Evolutionary conservation across 2,113 vertebrate genomes (phyloP), one percentile per base, ranked within the genome.

Genomic region (Sakesphorus luctuosus): DNA sequence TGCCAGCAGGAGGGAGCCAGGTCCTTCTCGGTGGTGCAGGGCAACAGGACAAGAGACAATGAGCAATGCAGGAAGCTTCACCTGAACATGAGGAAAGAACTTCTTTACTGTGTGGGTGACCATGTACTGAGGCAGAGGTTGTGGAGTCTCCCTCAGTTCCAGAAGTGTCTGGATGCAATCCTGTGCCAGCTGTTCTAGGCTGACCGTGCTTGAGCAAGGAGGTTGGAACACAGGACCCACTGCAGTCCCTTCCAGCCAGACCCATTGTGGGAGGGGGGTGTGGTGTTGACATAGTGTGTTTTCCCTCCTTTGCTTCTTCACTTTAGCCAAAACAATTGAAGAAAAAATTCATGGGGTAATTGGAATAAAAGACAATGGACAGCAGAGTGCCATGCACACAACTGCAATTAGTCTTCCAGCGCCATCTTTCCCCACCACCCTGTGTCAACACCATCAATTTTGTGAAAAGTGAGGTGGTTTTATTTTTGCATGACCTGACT

Each of bases 361-460:
- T 1, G 3, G 36, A 50, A 15, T 2, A 23, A n/a, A 62, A 26
- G 20, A 8, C 11, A 26, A 66, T n/a, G 55, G 31, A 6, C 1
- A 29, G 21, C 6, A 20, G 9, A 17, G 8, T 3, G 14, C 33
- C 18, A 14, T 10, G 18, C 7, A 10, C 3, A 1, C 17, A 40
- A 5, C 19, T 6, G 17, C 35, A 7, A 2, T 49, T 43, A 3
- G 33, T 58, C 17, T 7, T 8, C 21, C 4, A 3, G 1, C 6
- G n/a, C 31, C 9, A 2, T 16, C 53, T 55, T 23, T 62, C n/a
- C 46, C n/a, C 50, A 2, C 9, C 9, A 1, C 1, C 1, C 31
- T 11, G 13, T 1, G 0, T 4, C 16, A 71, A 4, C 38, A 33
- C 3, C 16, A 13, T 3, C 4, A 3, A 0, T 17, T 58, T 40